Evolutionary conservation across 2,113 vertebrate genomes (phyloP).

Genomic region (Mohoua ochrocephala): DNA sequence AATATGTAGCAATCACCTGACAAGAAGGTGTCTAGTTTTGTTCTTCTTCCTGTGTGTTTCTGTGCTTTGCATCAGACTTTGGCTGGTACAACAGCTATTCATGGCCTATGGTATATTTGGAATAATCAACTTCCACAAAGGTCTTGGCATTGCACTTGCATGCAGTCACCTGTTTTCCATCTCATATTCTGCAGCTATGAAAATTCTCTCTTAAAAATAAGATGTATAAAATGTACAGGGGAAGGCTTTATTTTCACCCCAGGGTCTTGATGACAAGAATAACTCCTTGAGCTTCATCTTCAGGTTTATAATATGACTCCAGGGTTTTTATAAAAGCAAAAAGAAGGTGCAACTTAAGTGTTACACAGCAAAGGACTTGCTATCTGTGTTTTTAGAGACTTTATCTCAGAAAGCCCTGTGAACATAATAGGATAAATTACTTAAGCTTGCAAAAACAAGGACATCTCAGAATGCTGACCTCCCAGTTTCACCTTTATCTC

Average conservation of each 20-base stretch:
- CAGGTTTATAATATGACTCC: conserved; percentile 49
- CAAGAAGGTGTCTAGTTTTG: not conserved
- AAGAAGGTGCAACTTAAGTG: not conserved
- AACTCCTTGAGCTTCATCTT: conserved; percentile 39
- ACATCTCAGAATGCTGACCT: not conserved
- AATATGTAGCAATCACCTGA: not conserved
- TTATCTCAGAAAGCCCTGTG: conserved; percentile 59
- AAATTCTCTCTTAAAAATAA: not conserved
- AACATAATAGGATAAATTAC: conserved; percentile 59
- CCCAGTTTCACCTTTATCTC: conserved; percentile 45
- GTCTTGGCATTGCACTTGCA: not conserved
- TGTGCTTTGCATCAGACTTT: not conserved
- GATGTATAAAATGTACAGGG: not conserved
- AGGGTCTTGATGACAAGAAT: conserved; percentile 55
- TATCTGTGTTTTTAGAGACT: conserved; percentile 55
- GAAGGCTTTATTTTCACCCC: conserved; percentile 46
- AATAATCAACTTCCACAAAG: not conserved
- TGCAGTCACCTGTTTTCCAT: not conserved
- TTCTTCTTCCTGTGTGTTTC: not conserved
- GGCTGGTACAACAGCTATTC: not conserved
- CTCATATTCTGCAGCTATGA: not conserved
- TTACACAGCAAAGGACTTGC: conserved; percentile 37
- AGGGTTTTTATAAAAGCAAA: conserved; percentile 48
- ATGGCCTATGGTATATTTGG: not conserved
- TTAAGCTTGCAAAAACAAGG: conserved; percentile 58